Conservation (phyloP, 2,797 vertebrate species). For the Acanthurus lineatus region DNA sequence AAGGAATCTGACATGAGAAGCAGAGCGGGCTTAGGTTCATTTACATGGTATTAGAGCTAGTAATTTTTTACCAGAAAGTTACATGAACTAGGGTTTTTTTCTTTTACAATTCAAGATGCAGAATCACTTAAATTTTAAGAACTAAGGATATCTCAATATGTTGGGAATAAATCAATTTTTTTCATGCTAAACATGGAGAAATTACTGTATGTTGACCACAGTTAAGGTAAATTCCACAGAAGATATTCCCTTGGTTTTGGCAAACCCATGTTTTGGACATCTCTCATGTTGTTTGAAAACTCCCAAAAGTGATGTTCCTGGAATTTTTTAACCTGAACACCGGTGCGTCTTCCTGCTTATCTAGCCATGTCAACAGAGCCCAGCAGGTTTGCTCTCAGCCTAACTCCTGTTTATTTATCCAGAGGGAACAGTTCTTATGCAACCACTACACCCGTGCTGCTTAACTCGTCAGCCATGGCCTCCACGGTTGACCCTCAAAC, state of each 20-base stretch:
- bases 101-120: no score
- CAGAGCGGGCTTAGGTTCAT: constrained; percentile 25
- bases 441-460: constrained; percentile 55
- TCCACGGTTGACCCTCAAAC: constrained; percentile 56
- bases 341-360: constrained; percentile 69
- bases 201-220: background rate
- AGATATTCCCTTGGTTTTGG: constrained; percentile 4
- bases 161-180: background rate
- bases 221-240: constrained; percentile 13
- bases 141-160: background rate
- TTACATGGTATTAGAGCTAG: background rate
- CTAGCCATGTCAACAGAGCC: constrained; percentile 71
- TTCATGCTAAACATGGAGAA: background rate
- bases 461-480: constrained; percentile 51
- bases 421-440: constrained; percentile 66
- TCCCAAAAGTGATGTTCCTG: constrained; percentile 52
- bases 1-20: constrained; percentile 21
- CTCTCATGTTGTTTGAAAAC: constrained; percentile 36
- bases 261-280: constrained; percentile 12
- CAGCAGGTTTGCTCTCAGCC: constrained; percentile 66
- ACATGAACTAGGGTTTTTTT: background rate
- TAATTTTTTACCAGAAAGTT: constrained; percentile 4
- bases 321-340: constrained; percentile 54
- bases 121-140: background rate
- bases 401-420: constrained; percentile 74